phyloP scores from a whole-genome alignment of 2,888 invertebrate species.

The Polyommatus iphigenia region DNA sequence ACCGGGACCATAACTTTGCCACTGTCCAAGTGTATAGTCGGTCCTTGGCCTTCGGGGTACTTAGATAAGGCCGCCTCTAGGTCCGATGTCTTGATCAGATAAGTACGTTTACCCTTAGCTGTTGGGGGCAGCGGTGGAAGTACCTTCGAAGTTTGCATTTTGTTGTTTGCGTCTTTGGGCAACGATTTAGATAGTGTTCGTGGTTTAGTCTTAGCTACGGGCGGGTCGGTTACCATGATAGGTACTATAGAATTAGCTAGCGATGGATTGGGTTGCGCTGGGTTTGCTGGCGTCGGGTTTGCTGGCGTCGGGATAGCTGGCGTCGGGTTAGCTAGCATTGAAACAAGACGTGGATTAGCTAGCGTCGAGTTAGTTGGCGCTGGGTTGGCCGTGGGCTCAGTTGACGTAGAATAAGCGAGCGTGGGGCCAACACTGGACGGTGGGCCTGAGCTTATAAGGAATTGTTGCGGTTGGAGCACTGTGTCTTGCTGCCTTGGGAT shows the following conservation, averaged over 20 bases:
- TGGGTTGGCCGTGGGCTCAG: not conserved
- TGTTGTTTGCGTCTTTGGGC: not conserved
- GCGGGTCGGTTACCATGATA: not conserved
- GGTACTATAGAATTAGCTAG: not conserved
- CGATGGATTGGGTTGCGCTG: not conserved
- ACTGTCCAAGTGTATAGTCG: conserved; percentile 6
- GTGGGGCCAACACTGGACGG: not conserved
- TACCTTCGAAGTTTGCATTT: not conserved
- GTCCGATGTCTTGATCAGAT: not conserved
- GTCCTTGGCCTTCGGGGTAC: not conserved
- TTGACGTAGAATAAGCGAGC: not conserved
- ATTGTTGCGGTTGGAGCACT: not conserved
- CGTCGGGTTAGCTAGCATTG: not conserved
- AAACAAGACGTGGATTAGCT: not conserved
- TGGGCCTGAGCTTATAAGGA: not conserved
- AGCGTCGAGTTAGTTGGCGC: not conserved
- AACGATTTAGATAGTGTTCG: too few relatives aligned
- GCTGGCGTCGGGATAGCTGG: not conserved
- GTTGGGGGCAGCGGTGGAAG: not conserved
- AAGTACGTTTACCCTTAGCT: not conserved
- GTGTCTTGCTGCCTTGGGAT: not conserved
- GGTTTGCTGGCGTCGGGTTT: not conserved
- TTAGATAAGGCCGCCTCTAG: not conserved
- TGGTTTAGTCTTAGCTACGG: too few relatives aligned
- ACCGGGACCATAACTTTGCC: conserved; percentile 2